Evolutionary conservation across 2,113 vertebrate species (phyloP).

Genomic region (Pogonocichla stellata): DNA sequence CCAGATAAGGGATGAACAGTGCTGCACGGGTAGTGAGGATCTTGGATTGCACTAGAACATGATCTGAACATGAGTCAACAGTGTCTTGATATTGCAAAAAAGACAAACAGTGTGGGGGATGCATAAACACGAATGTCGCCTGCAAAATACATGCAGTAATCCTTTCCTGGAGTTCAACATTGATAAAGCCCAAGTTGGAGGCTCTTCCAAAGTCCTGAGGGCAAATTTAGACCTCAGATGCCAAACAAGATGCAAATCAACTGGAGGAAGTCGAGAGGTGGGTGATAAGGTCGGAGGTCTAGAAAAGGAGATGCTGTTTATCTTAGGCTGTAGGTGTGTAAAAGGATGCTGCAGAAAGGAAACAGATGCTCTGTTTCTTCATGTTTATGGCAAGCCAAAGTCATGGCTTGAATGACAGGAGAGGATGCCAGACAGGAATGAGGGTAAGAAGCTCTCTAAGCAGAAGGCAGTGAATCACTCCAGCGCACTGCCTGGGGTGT

Average conservation of each 20-base stretch:
- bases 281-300: neutral
- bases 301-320: neutral
- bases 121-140: neutral
- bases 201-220: neutral
- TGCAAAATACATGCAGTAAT: neutral
- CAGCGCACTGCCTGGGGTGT: neutral
- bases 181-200: neutral
- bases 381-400: neutral
- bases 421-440: neutral
- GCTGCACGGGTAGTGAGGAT: neutral
- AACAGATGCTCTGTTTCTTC: neutral
- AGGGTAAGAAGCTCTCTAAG: neutral
- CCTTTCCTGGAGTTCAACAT: rapidly evolving
- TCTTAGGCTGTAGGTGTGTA: neutral
- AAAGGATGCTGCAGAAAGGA: neutral
- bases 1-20: neutral
- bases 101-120: neutral
- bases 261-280: neutral
- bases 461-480: neutral
- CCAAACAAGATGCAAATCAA: neutral
- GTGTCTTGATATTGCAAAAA: neutral
- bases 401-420: neutral
- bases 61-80: neutral
- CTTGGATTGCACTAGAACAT: neutral
- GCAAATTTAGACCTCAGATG: neutral